Evolutionary conservation across 2,888 invertebrate species (phyloP).

Genomic region (Cosmia pyralina): DNA sequence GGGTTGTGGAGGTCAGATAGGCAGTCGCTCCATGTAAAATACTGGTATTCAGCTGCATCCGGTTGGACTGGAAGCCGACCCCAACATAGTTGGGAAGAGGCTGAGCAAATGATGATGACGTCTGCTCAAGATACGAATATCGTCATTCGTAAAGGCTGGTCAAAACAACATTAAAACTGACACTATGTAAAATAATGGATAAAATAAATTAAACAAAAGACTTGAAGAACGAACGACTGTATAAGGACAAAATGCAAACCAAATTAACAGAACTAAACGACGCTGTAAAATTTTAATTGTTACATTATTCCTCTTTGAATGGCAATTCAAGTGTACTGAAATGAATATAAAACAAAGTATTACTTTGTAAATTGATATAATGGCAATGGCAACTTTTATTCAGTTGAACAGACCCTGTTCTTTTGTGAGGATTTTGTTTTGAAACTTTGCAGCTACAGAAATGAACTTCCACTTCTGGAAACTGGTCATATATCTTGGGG

Average conservation of each 20-base stretch:
- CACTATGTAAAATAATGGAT: not conserved
- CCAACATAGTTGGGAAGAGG: too few relatives aligned
- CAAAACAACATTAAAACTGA: slow-evolving; percentile 1
- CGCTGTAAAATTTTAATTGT: slow-evolving; percentile 26
- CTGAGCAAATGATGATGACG: too few relatives aligned
- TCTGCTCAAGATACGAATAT: not conserved
- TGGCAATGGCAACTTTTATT: not conserved
- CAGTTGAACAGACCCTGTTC: not conserved
- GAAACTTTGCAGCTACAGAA: slow-evolving; percentile 7
- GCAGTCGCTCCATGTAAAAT: too few relatives aligned
- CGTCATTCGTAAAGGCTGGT: not conserved
- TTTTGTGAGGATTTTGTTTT: slow-evolving; percentile 3
- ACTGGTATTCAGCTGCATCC: too few relatives aligned
- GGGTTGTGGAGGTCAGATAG: too few relatives aligned
- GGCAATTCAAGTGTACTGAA: slow-evolving; percentile 28
- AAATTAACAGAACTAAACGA: slow-evolving; percentile 17
- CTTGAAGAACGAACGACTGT: not conserved
- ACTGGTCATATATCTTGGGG: not conserved
- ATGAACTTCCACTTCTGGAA: not conserved
- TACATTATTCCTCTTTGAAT: slow-evolving; percentile 24
- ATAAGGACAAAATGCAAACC: slow-evolving; percentile 14
- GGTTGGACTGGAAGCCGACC: too few relatives aligned
- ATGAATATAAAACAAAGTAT: slow-evolving; percentile 13
- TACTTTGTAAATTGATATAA: slow-evolving; percentile 22
- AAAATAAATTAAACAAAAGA: slow-evolving; percentile 2